Conservation (phyloP, 2,797 vertebrate genomes). For the Sebastes alutus region DNA sequence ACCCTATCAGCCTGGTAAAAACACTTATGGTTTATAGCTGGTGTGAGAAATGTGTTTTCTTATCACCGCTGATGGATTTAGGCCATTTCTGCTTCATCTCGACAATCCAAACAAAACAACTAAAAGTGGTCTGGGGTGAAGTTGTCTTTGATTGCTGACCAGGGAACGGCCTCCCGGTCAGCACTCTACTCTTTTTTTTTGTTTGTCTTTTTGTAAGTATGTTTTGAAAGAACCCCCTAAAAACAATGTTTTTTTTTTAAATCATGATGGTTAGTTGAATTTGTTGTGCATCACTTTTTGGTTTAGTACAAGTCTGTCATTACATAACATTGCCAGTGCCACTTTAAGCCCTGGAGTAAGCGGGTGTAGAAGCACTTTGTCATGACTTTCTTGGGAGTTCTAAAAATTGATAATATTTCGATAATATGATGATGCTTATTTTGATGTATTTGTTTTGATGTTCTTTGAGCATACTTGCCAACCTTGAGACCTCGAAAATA, state of each 20-base stretch:
- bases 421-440: neutral
- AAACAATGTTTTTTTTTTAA: neutral
- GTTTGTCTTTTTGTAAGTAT: neutral
- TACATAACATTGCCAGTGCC: conserved; percentile 34
- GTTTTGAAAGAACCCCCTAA: neutral
- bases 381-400: neutral
- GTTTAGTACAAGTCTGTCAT: neutral
- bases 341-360: neutral
- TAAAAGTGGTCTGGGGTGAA: conserved; percentile 23
- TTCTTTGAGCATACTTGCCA: neutral
- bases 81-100: conserved; percentile 62
- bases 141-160: conserved; percentile 52
- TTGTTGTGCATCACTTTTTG: neutral
- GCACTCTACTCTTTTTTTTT: too few species aligned
- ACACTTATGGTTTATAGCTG: conserved; percentile 63
- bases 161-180: neutral
- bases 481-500: neutral
- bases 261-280: neutral
- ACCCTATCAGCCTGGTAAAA: conserved; percentile 60
- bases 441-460: neutral
- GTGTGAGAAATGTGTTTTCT: conserved; percentile 69
- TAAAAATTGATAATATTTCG: neutral
- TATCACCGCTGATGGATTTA: conserved; percentile 73
- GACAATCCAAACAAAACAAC: conserved; percentile 60
- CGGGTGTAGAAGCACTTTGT: neutral